phyloP scores from a whole-genome alignment of 2,888 invertebrate genomes.

The Nemoura dubitans region DNA sequence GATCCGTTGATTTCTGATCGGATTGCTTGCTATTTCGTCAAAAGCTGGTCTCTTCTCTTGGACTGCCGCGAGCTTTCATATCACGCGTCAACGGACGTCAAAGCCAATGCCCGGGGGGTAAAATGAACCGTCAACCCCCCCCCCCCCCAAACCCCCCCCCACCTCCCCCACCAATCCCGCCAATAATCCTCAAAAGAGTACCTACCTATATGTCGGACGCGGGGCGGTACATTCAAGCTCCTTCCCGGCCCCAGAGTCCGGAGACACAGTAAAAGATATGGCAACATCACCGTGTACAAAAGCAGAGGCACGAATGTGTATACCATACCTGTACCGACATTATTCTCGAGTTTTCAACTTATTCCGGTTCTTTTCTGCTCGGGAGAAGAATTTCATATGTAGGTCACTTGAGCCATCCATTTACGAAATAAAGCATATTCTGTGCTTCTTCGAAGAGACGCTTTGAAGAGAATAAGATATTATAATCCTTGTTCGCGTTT shows the following conservation, averaged over 20 bases:
- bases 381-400: background rate
- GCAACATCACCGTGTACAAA: too few relatives aligned
- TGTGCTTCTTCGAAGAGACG: background rate
- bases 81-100: slow-evolving; percentile 43
- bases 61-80: slow-evolving; percentile 41
- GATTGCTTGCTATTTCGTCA: slow-evolving; percentile 43
- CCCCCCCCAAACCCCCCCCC: background rate
- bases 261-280: background rate
- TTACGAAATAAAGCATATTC: background rate
- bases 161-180: background rate
- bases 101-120: slow-evolving; percentile 41
- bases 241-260: background rate
- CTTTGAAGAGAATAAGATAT: background rate
- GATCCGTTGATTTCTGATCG: slow-evolving; percentile 46
- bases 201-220: background rate
- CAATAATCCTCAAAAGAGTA: background rate
- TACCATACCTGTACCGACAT: too few relatives aligned
- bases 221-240: background rate
- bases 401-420: background rate
- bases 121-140: background rate
- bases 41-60: slow-evolving; percentile 18
- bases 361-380: background rate
- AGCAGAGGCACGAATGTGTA: too few relatives aligned
- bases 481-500: background rate
- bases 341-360: too few relatives aligned